Evolutionary conservation across 1,140 invertebrate genomes (phyloP).

Genomic region (Eurosta solidaginis): DNA sequence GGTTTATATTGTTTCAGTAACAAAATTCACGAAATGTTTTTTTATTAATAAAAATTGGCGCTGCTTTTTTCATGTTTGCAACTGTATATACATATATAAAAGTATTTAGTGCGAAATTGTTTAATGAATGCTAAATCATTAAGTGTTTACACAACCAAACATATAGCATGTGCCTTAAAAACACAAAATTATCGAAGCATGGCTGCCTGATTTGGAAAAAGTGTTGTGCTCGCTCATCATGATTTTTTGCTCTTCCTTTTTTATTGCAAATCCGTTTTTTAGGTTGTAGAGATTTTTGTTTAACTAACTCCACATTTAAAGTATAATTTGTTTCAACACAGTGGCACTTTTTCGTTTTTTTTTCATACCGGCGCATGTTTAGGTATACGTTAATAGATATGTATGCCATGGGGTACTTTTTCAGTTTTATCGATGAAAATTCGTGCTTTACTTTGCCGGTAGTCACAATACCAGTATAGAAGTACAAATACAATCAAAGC

Average conservation of each 20-base stretch:
- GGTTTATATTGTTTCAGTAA: too few relatives aligned
- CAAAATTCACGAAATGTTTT: background rate
- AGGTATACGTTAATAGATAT: background rate
- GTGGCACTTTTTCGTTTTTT: too few relatives aligned
- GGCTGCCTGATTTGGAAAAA: background rate
- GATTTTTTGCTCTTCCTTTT: background rate
- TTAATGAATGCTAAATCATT: background rate
- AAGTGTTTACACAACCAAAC: background rate
- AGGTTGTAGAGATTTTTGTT: background rate
- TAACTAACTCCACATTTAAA: background rate
- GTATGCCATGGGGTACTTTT: background rate
- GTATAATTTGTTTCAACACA: too few relatives aligned
- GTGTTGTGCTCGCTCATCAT: background rate
- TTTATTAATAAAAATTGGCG: background rate
- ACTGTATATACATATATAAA: too few relatives aligned
- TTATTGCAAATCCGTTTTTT: background rate
- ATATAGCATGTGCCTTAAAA: too few relatives aligned
- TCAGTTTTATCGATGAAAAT: constrained; percentile 1
- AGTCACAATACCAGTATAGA: background rate
- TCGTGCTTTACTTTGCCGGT: constrained; percentile 27
- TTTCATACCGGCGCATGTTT: background rate
- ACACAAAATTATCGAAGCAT: background rate
- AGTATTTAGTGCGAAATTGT: background rate
- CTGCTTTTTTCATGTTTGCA: too few relatives aligned
- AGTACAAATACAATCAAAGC: background rate